These are phyloP conservation scores for Spinus olivaceus DNA, from an alignment of 2,797 vertebrate genomes.

Conservation along the genomic window DNA sequence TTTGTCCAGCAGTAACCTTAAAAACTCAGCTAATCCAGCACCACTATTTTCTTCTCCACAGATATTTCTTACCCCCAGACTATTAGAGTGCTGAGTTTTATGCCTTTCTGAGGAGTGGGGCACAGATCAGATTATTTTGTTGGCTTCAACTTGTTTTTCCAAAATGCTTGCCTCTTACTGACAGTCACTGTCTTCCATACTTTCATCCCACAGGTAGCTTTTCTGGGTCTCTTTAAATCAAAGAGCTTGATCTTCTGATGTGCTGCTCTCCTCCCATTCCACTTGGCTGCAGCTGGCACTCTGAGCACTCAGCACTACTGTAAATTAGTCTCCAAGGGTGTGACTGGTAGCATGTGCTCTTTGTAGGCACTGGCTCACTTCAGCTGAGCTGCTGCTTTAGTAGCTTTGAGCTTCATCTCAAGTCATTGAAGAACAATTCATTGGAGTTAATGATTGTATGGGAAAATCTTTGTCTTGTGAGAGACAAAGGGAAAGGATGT, in stretches of 20 bases:
- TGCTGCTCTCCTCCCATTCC: neutral
- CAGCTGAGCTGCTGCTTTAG: neutral
- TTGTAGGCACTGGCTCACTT: neutral
- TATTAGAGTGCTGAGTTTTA: neutral
- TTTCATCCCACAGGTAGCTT: neutral
- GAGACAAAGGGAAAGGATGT: neutral
- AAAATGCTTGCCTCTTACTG: neutral
- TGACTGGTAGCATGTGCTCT: neutral
- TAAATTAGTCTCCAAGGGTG: neutral
- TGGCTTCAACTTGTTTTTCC: neutral
- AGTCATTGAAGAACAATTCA: neutral
- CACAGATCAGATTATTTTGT: neutral
- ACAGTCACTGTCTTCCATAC: neutral
- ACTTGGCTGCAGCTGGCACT: neutral
- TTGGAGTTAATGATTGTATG: neutral
- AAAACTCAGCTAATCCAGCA: neutral
- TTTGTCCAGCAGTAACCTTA: neutral
- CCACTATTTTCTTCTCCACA: neutral
- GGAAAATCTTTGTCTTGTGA: neutral
- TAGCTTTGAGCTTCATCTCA: neutral
- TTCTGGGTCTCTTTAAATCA: slow-evolving; percentile 19
- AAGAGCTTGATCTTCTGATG: neutral
- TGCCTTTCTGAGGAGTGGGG: neutral
- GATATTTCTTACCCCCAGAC: neutral
- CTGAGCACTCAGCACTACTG: neutral